Percentiles rank a stretch among this genome's conserved stretches.
phyloP scores from a whole-genome alignment of 2,797 vertebrate species.

The Myotis planiceps region DNA sequence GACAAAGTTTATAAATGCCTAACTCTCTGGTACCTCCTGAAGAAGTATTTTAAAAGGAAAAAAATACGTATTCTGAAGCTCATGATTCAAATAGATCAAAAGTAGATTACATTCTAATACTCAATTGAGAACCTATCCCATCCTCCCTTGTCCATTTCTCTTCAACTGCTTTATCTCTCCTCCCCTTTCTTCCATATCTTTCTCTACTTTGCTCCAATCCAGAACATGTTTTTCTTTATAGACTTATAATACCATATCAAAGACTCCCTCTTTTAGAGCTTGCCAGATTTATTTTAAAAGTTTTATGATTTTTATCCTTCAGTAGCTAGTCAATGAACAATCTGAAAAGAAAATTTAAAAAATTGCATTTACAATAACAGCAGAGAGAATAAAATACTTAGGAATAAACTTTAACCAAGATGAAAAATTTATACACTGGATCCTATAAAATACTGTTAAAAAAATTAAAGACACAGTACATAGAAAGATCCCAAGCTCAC shows the following conservation, averaged over 20 bases:
- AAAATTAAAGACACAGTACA: background rate
- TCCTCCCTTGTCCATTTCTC: background rate
- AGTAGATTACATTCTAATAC: background rate
- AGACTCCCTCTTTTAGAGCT: background rate
- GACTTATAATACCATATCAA: background rate
- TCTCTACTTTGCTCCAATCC: background rate
- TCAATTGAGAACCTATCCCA: background rate
- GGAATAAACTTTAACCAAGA: background rate
- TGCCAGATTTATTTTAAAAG: background rate
- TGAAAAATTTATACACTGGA: background rate
- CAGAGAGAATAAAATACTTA: conserved; percentile 6
- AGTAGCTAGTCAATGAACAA: background rate
- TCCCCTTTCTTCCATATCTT: background rate
- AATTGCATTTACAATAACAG: background rate
- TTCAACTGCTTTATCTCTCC: background rate
- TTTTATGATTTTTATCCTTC: background rate
- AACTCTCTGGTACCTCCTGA: background rate
- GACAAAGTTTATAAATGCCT: too few species aligned
- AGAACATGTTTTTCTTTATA: background rate
- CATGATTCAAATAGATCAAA: background rate
- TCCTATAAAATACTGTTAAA: background rate
- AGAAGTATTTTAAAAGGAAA: conserved; percentile 1
- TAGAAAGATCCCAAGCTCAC: background rate
- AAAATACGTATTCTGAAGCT: background rate
- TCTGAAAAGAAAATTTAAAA: conserved; percentile 33